Evolutionary conservation across 2,888 invertebrate genomes (phyloP).

Genomic region (Polydrusus tereticollis): DNA sequence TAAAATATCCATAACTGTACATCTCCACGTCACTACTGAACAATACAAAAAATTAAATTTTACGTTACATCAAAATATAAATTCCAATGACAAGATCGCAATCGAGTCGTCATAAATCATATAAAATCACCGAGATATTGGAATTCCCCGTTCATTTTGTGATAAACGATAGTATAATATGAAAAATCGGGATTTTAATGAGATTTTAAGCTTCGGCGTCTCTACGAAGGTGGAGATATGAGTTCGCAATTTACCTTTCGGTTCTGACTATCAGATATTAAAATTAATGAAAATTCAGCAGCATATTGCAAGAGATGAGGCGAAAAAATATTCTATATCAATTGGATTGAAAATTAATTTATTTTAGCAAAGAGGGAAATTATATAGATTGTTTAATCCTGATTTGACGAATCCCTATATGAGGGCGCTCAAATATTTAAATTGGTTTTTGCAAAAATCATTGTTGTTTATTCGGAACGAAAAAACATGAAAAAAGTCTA

Average conservation of each 20-base stretch:
- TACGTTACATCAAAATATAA: conserved; percentile 48
- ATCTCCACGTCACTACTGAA: too few relatives aligned
- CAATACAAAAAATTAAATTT: conserved; percentile 7
- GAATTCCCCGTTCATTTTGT: conserved; percentile 62
- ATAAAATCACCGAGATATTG: conserved; percentile 63
- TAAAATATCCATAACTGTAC: too few relatives aligned
- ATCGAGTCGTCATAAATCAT: conserved; percentile 62
- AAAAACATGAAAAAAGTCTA: too few relatives aligned
- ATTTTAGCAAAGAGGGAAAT: not conserved
- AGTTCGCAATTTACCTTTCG: conserved; percentile 29
- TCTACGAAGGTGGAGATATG: conserved; percentile 32
- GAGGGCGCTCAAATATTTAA: too few relatives aligned
- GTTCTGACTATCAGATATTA: conserved; percentile 17
- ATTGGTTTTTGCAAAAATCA: too few relatives aligned
- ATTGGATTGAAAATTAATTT: not conserved
- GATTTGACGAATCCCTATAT: too few relatives aligned
- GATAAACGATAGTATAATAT: conserved; percentile 64
- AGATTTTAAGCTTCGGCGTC: conserved; percentile 59
- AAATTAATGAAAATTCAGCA: conserved; percentile 18
- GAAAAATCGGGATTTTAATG: conserved; percentile 65
- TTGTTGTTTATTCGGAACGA: too few relatives aligned
- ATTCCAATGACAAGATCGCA: conserved; percentile 56
- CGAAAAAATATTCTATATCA: not conserved
- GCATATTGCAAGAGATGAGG: conserved; percentile 10
- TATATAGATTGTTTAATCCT: too few relatives aligned